Evolutionary conservation across 2,113 vertebrate species (phyloP).

Genomic region (Pomatorhinus ruficollis): DNA sequence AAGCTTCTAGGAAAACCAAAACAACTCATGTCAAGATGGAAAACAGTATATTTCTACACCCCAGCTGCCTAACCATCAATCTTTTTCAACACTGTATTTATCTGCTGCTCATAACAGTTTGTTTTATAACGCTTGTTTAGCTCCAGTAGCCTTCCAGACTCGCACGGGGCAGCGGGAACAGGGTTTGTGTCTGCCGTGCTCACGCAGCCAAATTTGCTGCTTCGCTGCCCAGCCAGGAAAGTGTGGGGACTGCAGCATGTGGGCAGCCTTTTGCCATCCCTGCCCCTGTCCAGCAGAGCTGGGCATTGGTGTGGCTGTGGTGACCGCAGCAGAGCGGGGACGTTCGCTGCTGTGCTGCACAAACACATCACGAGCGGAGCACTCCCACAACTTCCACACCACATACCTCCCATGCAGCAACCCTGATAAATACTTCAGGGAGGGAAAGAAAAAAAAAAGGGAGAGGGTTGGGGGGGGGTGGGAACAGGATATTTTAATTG

Average conservation of each 20-base stretch:
- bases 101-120: conserved; percentile 25
- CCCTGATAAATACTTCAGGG: conserved; percentile 22
- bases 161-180: neutral
- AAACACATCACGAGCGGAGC: conserved; percentile 8
- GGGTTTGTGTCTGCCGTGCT: fast-evolving
- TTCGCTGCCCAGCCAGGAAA: neutral
- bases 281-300: neutral
- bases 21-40: neutral
- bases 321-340: neutral
- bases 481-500: conserved; percentile 68
- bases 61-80: conserved; percentile 13
- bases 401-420: conserved; percentile 59
- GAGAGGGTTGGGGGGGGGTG: neutral
- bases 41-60: neutral
- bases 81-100: neutral
- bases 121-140: neutral
- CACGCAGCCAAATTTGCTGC: fast-evolving
- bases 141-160: neutral
- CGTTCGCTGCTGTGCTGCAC: conserved; percentile 11
- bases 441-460: too few relatives aligned
- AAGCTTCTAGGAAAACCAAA: neutral
- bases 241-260: fast-evolving
- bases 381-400: conserved; percentile 53
- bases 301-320: neutral
- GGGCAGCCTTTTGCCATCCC: neutral